phyloP scores from a whole-genome alignment of 2,113 vertebrate species.

The Ursus arctos region DNA sequence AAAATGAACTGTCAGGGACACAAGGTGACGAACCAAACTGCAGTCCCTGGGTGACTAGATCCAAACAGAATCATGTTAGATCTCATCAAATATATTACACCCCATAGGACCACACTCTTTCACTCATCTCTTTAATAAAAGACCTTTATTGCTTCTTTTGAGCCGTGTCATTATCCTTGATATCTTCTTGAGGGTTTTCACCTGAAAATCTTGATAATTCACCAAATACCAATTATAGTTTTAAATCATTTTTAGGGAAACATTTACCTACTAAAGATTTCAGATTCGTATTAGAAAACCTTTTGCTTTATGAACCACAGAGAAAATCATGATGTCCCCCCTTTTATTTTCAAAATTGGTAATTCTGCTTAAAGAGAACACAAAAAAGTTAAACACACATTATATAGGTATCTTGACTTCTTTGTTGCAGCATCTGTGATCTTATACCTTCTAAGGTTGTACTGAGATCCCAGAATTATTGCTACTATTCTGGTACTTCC shows the following conservation, averaged over 20 bases:
- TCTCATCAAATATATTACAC: neutral
- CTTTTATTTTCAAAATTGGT: conserved; percentile 87
- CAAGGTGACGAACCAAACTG: neutral
- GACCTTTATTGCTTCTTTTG: neutral
- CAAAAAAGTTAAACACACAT: neutral
- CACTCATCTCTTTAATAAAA: neutral
- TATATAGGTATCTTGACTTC: neutral
- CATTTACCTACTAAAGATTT: conserved; percentile 88
- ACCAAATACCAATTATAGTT: conserved; percentile 70
- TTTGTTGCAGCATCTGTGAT: neutral
- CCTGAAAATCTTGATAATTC: neutral
- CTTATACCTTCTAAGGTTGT: neutral
- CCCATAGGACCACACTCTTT: neutral
- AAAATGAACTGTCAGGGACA: neutral
- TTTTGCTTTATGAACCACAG: conserved; percentile 87
- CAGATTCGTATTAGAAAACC: conserved; percentile 86
- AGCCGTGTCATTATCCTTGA: neutral
- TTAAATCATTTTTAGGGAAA: conserved; percentile 90
- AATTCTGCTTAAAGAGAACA: conserved; percentile 78
- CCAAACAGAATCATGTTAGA: neutral
- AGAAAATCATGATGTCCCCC: conserved; percentile 68
- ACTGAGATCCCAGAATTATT: neutral
- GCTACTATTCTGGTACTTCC: neutral
- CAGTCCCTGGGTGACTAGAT: neutral
- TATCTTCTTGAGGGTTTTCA: conserved; percentile 11